Percentiles rank a stretch among this genome's conserved stretches.
Conservation (phyloP, 2,888 invertebrate species). For the Leptopilina syphax region DNA sequence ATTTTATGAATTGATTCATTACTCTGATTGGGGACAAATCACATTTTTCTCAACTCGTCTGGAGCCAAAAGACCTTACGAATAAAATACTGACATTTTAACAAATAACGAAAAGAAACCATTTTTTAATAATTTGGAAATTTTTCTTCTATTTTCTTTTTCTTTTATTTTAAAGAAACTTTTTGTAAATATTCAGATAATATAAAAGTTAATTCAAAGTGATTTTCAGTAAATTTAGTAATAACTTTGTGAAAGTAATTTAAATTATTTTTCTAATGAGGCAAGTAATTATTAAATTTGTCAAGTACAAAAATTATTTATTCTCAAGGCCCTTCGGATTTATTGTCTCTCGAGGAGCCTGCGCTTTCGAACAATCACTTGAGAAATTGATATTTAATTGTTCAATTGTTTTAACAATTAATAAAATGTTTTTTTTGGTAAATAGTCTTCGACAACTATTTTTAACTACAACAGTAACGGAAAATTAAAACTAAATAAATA, state of each 20-base stretch:
- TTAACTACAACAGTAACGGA: background rate
- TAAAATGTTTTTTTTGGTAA: background rate
- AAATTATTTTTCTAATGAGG: too few species aligned
- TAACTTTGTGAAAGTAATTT: background rate
- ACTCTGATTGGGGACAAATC: constrained; percentile 8
- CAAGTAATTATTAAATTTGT: background rate
- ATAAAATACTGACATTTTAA: background rate
- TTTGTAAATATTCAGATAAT: background rate
- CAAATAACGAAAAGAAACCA: background rate
- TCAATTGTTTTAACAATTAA: background rate
- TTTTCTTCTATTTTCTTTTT: background rate
- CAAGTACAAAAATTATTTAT: constrained; percentile 29
- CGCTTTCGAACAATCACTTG: constrained; percentile 17
- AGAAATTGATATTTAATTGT: background rate
- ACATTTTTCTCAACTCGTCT: constrained; percentile 27
- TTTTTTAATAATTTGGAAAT: background rate
- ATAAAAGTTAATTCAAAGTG: too few species aligned
- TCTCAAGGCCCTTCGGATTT: constrained; percentile 37
- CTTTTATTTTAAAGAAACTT: too few species aligned
- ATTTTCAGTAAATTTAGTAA: too few species aligned
- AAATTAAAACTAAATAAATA: too few species aligned
- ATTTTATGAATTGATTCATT: background rate
- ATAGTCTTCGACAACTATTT: constrained; percentile 14
- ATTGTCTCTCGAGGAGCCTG: constrained; percentile 32
- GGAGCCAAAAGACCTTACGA: constrained; percentile 14